Conservation (phyloP, 1,140 invertebrate genomes). For the Augochlora pura region DNA sequence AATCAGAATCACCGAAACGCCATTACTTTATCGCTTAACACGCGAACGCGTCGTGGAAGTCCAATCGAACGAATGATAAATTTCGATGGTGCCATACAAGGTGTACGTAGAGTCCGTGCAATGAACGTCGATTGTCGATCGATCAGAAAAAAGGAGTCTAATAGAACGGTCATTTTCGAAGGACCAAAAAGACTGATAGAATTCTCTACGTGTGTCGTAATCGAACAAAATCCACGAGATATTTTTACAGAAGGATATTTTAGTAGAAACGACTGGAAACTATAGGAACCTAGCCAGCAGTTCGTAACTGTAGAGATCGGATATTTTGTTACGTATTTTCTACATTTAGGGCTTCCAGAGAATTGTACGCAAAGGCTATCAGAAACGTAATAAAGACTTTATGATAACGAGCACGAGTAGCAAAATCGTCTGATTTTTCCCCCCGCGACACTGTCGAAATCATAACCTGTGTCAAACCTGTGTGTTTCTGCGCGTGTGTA, state of each 20-base stretch:
- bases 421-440: not conserved
- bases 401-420: not conserved
- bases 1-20: no score
- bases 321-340: slow-evolving; percentile 3
- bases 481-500: no score
- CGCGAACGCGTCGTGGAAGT: no score
- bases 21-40: no score
- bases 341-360: slow-evolving; percentile 13
- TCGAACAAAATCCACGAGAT: not conserved
- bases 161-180: no score
- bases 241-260: slow-evolving; percentile 1
- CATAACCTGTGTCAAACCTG: no score
- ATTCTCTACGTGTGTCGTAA: not conserved
- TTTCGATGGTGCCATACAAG: no score
- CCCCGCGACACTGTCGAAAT: not conserved
- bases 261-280: not conserved
- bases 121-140: no score
- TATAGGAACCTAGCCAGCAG: not conserved
- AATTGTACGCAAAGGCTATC: slow-evolving; percentile 3
- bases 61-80: no score
- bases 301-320: not conserved
- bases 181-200: slow-evolving; percentile 11
- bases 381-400: slow-evolving; percentile 17
- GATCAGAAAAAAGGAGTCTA: not conserved
- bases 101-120: no score